A percentile compares a stretch with the other conserved stretches of the same genome.
Evolutionary conservation across 2,888 invertebrate species (phyloP).

Genomic region (Mongoloraphidia duomilia): DNA sequence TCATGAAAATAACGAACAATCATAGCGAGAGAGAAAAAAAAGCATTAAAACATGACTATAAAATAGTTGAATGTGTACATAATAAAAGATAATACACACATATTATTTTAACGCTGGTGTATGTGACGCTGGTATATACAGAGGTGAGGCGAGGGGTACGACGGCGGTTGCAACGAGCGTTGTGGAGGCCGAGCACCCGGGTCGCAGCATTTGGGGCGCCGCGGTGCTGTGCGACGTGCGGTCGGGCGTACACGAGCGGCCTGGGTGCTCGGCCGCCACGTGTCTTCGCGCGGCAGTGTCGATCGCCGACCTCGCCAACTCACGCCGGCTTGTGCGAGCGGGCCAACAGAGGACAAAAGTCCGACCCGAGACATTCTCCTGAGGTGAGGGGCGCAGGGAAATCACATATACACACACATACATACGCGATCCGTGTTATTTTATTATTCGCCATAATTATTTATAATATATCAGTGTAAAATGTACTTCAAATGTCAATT

Average conservation of each 20-base stretch:
- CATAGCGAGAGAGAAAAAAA: background rate
- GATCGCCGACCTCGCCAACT: slow-evolving; percentile 50
- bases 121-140: too few species aligned
- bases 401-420: too few species aligned
- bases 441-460: too few species aligned
- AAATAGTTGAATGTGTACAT: background rate
- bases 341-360: background rate
- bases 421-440: too few species aligned
- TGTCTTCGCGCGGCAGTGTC: slow-evolving; percentile 15
- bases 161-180: slow-evolving; percentile 2
- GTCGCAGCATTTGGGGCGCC: slow-evolving; percentile 1
- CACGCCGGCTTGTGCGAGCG: slow-evolving; percentile 33
- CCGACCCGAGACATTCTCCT: too few species aligned
- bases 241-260: background rate
- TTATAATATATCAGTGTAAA: too few species aligned
- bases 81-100: too few species aligned
- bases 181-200: slow-evolving; percentile 3
- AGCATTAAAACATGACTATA: background rate
- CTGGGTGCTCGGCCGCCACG: slow-evolving; percentile 6
- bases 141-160: too few species aligned
- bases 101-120: too few species aligned
- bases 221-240: background rate
- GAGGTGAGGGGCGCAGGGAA: too few species aligned
- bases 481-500: too few species aligned
- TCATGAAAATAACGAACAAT: too few species aligned